Evolutionary conservation across 1,140 invertebrate species (phyloP).

Genomic region (Hydropsyche tenuis): DNA sequence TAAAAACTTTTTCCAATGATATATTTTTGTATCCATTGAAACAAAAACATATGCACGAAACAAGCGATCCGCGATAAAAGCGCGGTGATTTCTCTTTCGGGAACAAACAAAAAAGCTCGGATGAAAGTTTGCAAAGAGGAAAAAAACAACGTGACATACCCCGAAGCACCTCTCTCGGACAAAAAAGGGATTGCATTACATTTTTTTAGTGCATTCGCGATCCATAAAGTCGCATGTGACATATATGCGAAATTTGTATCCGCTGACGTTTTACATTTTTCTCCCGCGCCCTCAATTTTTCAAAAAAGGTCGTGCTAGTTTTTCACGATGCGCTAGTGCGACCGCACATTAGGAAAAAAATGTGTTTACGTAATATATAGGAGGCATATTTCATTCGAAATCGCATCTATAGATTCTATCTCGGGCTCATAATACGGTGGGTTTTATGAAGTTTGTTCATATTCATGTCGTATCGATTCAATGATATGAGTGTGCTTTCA

Average conservation of each 20-base stretch:
- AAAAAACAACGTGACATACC: not conserved
- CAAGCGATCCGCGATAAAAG: too few species aligned
- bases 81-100: too few species aligned
- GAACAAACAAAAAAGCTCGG: too few species aligned
- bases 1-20: too few species aligned
- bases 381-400: not conserved
- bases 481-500: too few species aligned
- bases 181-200: constrained; percentile 23
- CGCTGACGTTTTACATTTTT: constrained; percentile 1
- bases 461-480: too few species aligned
- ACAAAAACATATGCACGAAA: too few species aligned
- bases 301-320: constrained; percentile 6
- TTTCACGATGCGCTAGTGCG: not conserved
- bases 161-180: not conserved
- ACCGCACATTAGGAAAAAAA: not conserved
- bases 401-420: too few species aligned
- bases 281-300: not conserved
- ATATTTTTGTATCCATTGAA: too few species aligned
- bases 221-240: not conserved
- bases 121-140: too few species aligned
- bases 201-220: constrained; percentile 24
- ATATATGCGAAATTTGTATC: constrained; percentile 19
- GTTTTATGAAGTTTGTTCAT: too few species aligned
- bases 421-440: too few species aligned
- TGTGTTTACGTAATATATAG: not conserved